Conservation (phyloP, 2,888 invertebrate genomes). For the Periphyllus acericola region DNA sequence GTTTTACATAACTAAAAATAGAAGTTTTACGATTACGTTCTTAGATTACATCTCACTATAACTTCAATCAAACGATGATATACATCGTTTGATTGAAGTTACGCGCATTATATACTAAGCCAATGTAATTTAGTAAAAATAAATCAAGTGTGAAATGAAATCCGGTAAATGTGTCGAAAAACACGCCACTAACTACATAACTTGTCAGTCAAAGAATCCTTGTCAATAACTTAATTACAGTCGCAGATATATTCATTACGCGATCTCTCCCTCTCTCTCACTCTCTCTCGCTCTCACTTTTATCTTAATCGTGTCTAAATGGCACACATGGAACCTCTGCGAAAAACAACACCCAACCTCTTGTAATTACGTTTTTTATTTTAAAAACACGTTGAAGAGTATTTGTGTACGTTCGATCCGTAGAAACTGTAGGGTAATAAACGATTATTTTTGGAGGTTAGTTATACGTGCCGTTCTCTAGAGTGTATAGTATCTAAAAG, state of each 20-base stretch:
- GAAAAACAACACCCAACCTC: neutral
- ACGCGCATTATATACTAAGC: neutral
- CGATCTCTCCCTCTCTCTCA: neutral
- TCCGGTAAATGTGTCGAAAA: neutral
- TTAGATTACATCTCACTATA: neutral
- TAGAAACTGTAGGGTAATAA: too few species aligned
- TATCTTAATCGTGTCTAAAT: too few species aligned
- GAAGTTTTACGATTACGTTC: neutral
- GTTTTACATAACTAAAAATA: neutral
- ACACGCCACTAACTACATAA: neutral
- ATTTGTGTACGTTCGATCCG: neutral
- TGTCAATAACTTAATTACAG: slow-evolving; percentile 1
- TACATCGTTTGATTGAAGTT: slow-evolving; percentile 6
- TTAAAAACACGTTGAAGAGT: neutral
- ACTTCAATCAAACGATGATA: too few species aligned
- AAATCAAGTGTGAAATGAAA: slow-evolving; percentile 47
- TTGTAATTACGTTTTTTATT: neutral
- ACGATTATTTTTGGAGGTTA: too few species aligned
- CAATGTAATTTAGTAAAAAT: neutral
- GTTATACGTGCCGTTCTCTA: too few species aligned
- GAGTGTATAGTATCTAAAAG: too few species aligned
- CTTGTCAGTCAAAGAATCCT: neutral
- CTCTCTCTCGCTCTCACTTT: neutral
- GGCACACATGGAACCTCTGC: neutral
- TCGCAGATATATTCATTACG: neutral